These are phyloP conservation scores for Episyrphus balteatus DNA, from an alignment of 1,140 invertebrate species.

Conservation along the genomic window DNA sequence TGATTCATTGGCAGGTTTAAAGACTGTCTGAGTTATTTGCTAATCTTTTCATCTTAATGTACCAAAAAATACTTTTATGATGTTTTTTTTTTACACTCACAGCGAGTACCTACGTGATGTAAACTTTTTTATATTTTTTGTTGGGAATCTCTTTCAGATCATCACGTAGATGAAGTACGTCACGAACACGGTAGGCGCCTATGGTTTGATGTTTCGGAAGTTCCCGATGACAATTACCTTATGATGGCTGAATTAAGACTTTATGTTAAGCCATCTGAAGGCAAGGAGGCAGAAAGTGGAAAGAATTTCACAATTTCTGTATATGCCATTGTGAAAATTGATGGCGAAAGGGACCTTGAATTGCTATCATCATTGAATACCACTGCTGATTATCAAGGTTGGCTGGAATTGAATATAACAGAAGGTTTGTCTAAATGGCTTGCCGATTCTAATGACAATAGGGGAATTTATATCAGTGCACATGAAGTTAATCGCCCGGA, in stretches of 20 bases:
- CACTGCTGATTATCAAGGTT: slow-evolving; percentile 45
- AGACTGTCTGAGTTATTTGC: too few relatives aligned
- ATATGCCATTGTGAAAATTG: slow-evolving; percentile 40
- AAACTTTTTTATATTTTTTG: background rate
- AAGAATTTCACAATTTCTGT: slow-evolving; percentile 4
- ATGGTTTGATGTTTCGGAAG: slow-evolving; percentile 79
- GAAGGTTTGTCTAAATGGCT: slow-evolving; percentile 60
- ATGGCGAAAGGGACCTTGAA: slow-evolving; percentile 32
- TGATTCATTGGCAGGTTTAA: too few relatives aligned
- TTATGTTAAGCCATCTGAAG: slow-evolving; percentile 44
- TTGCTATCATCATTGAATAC: slow-evolving; percentile 37
- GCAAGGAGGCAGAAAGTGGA: background rate
- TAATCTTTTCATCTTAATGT: too few relatives aligned
- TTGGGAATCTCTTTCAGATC: slow-evolving; percentile 31
- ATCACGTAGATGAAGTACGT: slow-evolving; percentile 52
- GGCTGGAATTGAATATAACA: slow-evolving; percentile 60
- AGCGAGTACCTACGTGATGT: too few relatives aligned
- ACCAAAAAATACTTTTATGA: too few relatives aligned
- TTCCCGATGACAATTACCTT: slow-evolving; percentile 59
- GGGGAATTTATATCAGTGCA: slow-evolving; percentile 68
- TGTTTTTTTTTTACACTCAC: background rate
- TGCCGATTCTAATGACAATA: slow-evolving; percentile 57
- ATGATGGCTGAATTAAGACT: slow-evolving; percentile 73
- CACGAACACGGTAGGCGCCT: slow-evolving; percentile 70
- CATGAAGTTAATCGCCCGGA: slow-evolving; percentile 46